Evolutionary conservation across 2,113 vertebrate species (phyloP), one percentile per base, ranked within the genome.

Genomic region (Lasiurus borealis): DNA sequence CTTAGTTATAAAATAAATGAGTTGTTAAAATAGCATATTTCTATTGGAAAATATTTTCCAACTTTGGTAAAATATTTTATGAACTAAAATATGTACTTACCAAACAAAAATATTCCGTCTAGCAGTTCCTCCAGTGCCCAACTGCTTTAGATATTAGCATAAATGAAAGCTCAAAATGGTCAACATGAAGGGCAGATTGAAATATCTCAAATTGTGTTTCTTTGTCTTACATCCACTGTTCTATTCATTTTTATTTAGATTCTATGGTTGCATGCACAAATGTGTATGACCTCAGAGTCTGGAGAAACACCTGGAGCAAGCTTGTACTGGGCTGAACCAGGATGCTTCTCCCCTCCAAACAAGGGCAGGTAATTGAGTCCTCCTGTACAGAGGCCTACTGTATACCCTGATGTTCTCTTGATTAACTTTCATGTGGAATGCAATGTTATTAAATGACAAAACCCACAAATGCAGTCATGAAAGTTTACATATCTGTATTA

Each of bases 271-370:
- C n/a, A 2, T 46, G 18, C 7, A 25, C 19, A 27, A 27, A 23
- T 25, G 29, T 0, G 44, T 19, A 6, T 31, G 25, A 11, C 4
- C 14, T 1, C 6, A 7, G n/a, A 4, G 14, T 13, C 4, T 25
- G 18, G 34, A 86, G 64, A 50, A 19, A 18, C 36, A 8, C 18
- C 54, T 3, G 18, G 59, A 15, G 12, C 16, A 25, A 19, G 10
- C 9, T 14, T 40, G 25, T 14, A 8, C 8, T 16, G 25, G 34
- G 19, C 36, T 5, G 4, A 23, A 1, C 34, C n/a, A 2, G 21
- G 18, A 6, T 4, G 11, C 44, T 52, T 18, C 34, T 40, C 25
- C 62, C 44, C 7, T 21, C 27, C 19, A 23, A 2, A n/a, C 0
- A 4, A 21, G 25, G 69, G n/a, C 3, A 3, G 78, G 48, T 0